Percentiles rank a stretch among this genome's conserved stretches.
phyloP scores from a whole-genome alignment of 2,113 vertebrate species.

The Mionectes macconnelli region DNA sequence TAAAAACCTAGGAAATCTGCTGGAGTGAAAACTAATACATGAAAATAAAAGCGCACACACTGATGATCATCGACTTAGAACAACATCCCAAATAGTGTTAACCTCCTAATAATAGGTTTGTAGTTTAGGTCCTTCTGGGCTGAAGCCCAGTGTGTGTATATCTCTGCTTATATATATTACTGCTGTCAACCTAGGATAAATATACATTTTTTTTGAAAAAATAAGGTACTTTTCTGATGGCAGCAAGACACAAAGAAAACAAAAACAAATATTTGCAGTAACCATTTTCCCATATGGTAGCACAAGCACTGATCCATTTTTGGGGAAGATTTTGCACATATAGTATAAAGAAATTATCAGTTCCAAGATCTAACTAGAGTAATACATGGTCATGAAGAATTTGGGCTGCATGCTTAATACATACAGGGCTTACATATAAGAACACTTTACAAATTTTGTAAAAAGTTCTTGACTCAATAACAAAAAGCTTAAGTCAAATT shows the following conservation, averaged over 20 bases:
- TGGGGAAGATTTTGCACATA: neutral
- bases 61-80: neutral
- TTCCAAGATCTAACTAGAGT: neutral
- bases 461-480: neutral
- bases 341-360: neutral
- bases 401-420: neutral
- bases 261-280: neutral
- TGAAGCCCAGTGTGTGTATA: neutral
- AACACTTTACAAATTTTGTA: neutral
- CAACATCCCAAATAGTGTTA: neutral
- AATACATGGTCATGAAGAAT: neutral
- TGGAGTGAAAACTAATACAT: neutral
- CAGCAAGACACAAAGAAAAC: neutral
- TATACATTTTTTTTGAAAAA: neutral
- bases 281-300: neutral
- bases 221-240: neutral
- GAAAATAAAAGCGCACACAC: neutral
- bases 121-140: neutral
- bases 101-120: neutral
- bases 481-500: neutral
- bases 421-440: fast-evolving
- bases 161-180: neutral
- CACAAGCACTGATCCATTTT: neutral
- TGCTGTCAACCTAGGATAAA: neutral
- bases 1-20: neutral